A percentile compares a stretch with the other conserved stretches of the same genome.
phyloP scores from a whole-genome alignment of 2,113 vertebrate genomes.

The Cervus canadensis region DNA sequence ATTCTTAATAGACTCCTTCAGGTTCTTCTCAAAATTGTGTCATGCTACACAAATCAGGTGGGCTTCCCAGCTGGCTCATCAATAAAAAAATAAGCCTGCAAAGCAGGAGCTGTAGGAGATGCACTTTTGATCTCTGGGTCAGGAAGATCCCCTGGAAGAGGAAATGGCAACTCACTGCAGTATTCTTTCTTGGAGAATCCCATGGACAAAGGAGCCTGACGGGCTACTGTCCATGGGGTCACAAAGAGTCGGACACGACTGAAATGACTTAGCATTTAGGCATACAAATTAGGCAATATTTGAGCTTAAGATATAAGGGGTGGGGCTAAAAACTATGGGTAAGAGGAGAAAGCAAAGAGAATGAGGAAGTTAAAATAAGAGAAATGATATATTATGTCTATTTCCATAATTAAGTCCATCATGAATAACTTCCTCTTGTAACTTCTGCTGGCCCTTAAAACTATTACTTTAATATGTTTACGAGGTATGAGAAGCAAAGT shows the following conservation, averaged over 20 bases:
- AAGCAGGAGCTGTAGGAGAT: neutral
- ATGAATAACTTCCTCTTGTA: neutral
- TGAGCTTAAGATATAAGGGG: neutral
- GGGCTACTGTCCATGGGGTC: neutral
- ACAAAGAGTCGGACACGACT: neutral
- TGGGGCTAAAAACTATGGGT: neutral
- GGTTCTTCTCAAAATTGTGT: neutral
- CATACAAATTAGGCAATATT: neutral
- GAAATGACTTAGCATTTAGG: neutral
- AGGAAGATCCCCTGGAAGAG: neutral
- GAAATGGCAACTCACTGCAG: neutral
- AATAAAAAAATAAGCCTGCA: neutral
- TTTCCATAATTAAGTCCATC: constrained; percentile 18
- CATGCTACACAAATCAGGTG: neutral
- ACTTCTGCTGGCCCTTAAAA: constrained; percentile 12
- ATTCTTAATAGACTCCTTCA: neutral
- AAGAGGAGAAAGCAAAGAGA: neutral
- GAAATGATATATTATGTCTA: neutral
- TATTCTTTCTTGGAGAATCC: neutral
- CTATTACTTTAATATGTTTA: constrained; percentile 30
- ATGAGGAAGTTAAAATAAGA: neutral
- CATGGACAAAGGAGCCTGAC: neutral
- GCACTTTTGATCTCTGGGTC: neutral
- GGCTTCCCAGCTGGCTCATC: neutral
- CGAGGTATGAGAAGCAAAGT: constrained; percentile 43